Evolutionary conservation across 2,888 invertebrate species (phyloP).

Genomic region (Imbricaverruca yamaguchii): DNA sequence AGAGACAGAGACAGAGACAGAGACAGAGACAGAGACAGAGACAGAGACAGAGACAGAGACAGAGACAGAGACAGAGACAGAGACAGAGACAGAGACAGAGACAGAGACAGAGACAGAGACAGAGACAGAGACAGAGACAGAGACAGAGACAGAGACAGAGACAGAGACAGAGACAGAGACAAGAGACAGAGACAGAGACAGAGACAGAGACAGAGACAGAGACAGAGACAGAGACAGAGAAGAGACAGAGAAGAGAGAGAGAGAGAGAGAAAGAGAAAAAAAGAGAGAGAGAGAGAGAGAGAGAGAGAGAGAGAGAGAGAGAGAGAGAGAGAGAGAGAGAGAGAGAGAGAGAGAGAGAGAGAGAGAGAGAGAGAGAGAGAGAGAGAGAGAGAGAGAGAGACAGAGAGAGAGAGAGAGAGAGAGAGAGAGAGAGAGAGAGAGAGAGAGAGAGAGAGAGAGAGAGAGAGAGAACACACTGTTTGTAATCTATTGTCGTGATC

Average conservation of each 20-base stretch:
- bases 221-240: slow-evolving; percentile 39
- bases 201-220: too few species aligned
- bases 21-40: too few species aligned
- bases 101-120: too few species aligned
- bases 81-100: too few species aligned
- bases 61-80: too few species aligned
- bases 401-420: slow-evolving; percentile 25
- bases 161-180: too few species aligned
- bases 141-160: too few species aligned
- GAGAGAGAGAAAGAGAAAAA: not conserved
- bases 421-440: slow-evolving; percentile 30
- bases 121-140: too few species aligned
- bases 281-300: slow-evolving; percentile 58
- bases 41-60: too few species aligned
- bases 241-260: not conserved
- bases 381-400: slow-evolving; percentile 25
- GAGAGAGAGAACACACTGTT: not conserved
- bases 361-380: slow-evolving; percentile 29
- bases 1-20: too few species aligned
- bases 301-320: slow-evolving; percentile 44
- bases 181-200: too few species aligned
- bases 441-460: slow-evolving; percentile 32
- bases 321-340: slow-evolving; percentile 12
- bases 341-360: slow-evolving; percentile 66
- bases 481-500: too few species aligned